Percentiles rank a stretch among this genome's conserved stretches.
Conservation (phyloP, 2,888 invertebrate species). For the Cerastis leucographa region DNA sequence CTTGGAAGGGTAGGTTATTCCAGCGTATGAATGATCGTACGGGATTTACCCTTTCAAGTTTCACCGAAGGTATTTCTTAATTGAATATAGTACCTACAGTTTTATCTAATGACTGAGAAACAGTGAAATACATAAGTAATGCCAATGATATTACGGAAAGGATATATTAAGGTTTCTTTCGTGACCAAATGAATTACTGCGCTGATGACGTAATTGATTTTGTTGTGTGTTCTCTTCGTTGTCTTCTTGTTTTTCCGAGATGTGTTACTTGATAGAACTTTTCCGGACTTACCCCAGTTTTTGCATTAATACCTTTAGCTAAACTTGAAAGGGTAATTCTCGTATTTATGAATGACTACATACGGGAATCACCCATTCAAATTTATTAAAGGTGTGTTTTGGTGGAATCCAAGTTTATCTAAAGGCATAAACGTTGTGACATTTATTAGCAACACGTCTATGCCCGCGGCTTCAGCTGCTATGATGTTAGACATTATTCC, state of each 20-base stretch:
- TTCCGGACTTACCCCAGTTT: too few relatives aligned
- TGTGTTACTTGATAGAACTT: slow-evolving; percentile 21
- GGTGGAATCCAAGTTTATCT: not conserved
- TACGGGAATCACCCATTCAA: not conserved
- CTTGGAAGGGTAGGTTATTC: not conserved
- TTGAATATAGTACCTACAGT: not conserved
- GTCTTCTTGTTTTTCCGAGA: slow-evolving; percentile 5
- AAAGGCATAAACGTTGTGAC: not conserved
- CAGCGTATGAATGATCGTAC: too few relatives aligned
- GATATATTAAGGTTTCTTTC: slow-evolving; percentile 27
- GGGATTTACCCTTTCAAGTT: not conserved
- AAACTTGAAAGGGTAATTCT: too few relatives aligned
- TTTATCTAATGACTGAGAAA: too few relatives aligned
- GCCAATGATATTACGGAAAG: not conserved
- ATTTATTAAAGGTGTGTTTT: not conserved
- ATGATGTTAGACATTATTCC: not conserved
- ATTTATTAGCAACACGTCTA: not conserved
- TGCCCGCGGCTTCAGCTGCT: not conserved
- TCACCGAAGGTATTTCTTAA: not conserved
- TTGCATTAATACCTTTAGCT: too few relatives aligned
- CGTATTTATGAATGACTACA: too few relatives aligned
- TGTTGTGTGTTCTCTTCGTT: slow-evolving; percentile 26
- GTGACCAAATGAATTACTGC: slow-evolving; percentile 54
- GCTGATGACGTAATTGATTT: slow-evolving; percentile 54
- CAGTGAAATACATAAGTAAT: not conserved